These are phyloP conservation scores for Cyanoramphus novaezelandiae DNA, from an alignment of 2,113 vertebrate species.

Conservation along the genomic window DNA sequence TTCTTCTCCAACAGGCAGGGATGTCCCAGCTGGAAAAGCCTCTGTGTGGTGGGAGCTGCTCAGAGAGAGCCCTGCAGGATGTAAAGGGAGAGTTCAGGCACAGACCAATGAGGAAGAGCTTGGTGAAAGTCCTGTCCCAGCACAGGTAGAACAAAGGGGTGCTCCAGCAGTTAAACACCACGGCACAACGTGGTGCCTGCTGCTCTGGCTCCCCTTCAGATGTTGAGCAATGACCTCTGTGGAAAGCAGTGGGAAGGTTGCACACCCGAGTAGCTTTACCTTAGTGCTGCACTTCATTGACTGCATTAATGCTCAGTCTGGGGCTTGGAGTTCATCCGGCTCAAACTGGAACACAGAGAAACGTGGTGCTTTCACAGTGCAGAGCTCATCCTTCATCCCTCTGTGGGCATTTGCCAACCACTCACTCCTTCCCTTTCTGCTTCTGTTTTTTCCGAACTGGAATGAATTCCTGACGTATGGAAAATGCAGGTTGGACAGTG, in stretches of 20 bases:
- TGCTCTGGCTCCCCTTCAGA: background rate
- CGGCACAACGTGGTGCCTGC: fast-evolving
- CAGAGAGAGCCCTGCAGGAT: background rate
- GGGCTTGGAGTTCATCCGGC: too few species aligned
- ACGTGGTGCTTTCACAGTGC: too few species aligned
- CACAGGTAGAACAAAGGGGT: fast-evolving
- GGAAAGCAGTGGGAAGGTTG: background rate
- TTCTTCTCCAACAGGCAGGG: background rate
- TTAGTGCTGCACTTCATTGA: too few species aligned
- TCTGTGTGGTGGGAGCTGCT: background rate
- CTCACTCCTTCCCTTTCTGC: too few species aligned
- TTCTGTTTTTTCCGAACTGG: too few species aligned
- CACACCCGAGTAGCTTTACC: too few species aligned
- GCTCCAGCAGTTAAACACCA: fast-evolving
- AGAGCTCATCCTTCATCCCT: too few species aligned
- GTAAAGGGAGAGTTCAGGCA: background rate
- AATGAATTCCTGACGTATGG: too few species aligned
- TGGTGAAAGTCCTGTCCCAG: fast-evolving
- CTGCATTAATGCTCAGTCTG: too few species aligned
- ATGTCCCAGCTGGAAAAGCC: background rate
- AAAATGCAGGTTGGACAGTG: too few species aligned
- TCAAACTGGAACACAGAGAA: too few species aligned
- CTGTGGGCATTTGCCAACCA: too few species aligned
- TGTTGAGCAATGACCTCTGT: fast-evolving
- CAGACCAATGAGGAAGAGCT: background rate